These are phyloP conservation scores for Heliocidaris erythrogramma DNA, from an alignment of 35 echinoderm and acorn worm genomes.

Conservation along the genomic window DNA sequence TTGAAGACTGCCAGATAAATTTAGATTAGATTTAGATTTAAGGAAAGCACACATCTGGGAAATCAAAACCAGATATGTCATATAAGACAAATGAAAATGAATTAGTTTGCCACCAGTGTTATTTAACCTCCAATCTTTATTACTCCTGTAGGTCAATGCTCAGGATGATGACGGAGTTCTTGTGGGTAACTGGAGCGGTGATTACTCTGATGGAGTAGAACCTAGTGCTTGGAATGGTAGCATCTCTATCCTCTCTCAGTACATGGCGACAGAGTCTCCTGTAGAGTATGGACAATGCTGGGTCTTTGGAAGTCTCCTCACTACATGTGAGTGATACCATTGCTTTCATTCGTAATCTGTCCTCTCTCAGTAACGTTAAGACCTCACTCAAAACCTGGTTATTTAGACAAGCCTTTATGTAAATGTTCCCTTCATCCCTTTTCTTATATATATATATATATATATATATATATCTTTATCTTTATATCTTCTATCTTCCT, in stretches of 20 bases:
- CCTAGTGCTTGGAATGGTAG: slow-evolving; percentile 89
- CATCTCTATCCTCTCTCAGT: slow-evolving; percentile 82
- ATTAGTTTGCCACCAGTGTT: neutral
- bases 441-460: too few species aligned
- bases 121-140: neutral
- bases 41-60: neutral
- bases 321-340: slow-evolving; percentile 65
- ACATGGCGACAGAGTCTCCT: slow-evolving; percentile 80
- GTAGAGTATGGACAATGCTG: slow-evolving; percentile 98
- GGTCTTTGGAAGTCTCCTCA: slow-evolving; percentile 95
- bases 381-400: too few species aligned
- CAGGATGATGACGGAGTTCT: slow-evolving; percentile 98
- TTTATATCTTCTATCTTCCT: too few species aligned
- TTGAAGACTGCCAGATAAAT: neutral
- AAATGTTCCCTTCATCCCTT: too few species aligned
- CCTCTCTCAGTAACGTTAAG: too few species aligned
- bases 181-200: slow-evolving; percentile 88
- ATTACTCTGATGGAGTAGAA: slow-evolving; percentile 76
- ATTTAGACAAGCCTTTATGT: too few species aligned
- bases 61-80: too few species aligned
- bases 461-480: too few species aligned
- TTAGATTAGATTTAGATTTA: too few species aligned
- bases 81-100: neutral
- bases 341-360: too few species aligned
- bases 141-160: slow-evolving; percentile 56